These are phyloP conservation scores for Eremobia ochroleuca DNA, from an alignment of 2,888 invertebrate species.

Conservation along the genomic window DNA sequence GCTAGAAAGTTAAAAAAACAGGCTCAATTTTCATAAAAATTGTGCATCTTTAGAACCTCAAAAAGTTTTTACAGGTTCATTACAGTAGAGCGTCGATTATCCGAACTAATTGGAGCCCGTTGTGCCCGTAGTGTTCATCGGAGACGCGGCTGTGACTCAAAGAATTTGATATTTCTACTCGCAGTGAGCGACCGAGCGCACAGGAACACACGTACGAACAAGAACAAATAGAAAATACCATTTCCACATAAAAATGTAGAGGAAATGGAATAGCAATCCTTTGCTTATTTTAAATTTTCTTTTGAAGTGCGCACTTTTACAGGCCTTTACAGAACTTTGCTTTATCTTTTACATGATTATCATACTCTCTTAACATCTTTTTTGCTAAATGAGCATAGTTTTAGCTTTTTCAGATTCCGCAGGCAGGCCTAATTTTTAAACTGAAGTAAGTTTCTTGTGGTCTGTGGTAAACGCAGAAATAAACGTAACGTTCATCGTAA, in stretches of 20 bases:
- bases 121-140: constrained; percentile 46
- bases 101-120: no score
- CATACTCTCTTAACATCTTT: not conserved
- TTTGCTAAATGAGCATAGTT: not conserved
- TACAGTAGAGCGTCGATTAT: no score
- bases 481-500: no score
- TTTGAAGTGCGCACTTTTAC: constrained; percentile 14
- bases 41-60: not conserved
- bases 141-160: constrained; percentile 48
- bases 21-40: not conserved
- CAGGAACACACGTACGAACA: constrained; percentile 49
- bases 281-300: constrained; percentile 50
- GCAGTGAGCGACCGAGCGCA: constrained; percentile 39
- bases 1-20: not conserved
- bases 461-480: not conserved
- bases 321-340: not conserved
- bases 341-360: no score
- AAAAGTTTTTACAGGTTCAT: not conserved
- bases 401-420: not conserved
- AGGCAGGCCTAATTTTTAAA: not conserved
- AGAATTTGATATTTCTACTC: constrained; percentile 64
- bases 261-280: constrained; percentile 60
- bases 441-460: not conserved
- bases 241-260: constrained; percentile 52
- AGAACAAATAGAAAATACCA: constrained; percentile 65